Base-by-base conservation (phyloP, 1,140 invertebrate species). In the Bombus terrestris region DNA sequence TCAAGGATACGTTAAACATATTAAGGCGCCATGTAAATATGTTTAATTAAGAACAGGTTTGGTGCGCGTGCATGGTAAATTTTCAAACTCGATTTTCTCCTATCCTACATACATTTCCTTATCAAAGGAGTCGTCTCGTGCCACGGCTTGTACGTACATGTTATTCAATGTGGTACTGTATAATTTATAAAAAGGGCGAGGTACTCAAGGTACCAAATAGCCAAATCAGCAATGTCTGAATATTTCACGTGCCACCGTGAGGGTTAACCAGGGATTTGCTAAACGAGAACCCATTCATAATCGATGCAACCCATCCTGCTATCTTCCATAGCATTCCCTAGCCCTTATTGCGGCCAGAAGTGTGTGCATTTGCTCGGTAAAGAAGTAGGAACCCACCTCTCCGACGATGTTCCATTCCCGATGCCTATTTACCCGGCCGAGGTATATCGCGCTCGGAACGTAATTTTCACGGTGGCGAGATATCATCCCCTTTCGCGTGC, bases 391-490 rank as follows among this genome's bases (percentile, higher is more conserved):
- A 35, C 15, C 22, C 28, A 5, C 35, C 59, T 62, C 4, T 10
- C 69, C 37, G 41, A 53, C 28, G 62, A 83, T 39, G 53, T 43
- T 59, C 66, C 75, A 37, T 64, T 73, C 41, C 41, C 76, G 53
- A 81, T 64, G 83, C 77, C 78, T 73, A 85, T 81, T 85, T 81
- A 72, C 57, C 68, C 35, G 28, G 2, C 3, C 53, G n/a, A 25
- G 41, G 66, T 18, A 81, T 57, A 73, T 85, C 78, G 83, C 12
- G 43, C 62, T 13, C 22, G 71, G 84, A n/a, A 59, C 93, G 93
- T 93, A 93, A 94, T 94, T 94, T 93, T 89, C 91, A 85, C 86
- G 83, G 81, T 83, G 72, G 59, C 66, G 68, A 72, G 86, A 80
- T 41, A 77, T 73, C 86, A 57, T 69, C 82, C 88, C 47, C 86